Percentiles rank a stretch among this genome's conserved stretches.
phyloP scores from a whole-genome alignment of 2,113 vertebrate genomes.

The Psephotus haematonotus region DNA sequence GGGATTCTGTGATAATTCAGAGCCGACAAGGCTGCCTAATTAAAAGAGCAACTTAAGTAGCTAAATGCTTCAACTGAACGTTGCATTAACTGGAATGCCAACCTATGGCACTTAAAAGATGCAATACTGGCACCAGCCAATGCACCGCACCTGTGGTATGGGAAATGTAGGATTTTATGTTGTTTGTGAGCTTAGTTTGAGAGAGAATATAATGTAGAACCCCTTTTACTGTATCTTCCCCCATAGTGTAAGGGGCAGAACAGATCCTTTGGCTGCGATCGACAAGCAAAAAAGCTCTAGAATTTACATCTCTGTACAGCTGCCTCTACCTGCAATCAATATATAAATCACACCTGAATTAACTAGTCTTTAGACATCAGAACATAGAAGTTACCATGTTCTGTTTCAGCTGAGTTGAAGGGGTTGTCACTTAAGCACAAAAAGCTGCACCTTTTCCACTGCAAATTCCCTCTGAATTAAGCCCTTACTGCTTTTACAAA shows the following conservation, averaged over 20 bases:
- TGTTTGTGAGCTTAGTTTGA: background rate
- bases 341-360: background rate
- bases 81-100: background rate
- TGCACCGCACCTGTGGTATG: rapidly evolving
- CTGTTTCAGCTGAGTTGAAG: background rate
- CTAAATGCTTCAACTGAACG: background rate
- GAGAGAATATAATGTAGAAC: background rate
- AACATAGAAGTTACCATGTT: background rate
- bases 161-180: background rate
- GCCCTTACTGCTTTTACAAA: background rate
- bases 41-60: background rate
- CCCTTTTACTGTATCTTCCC: background rate
- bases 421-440: background rate
- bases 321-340: background rate
- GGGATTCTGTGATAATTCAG: background rate
- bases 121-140: too few relatives aligned
- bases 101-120: rapidly evolving
- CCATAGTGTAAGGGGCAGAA: background rate
- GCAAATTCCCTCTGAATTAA: background rate
- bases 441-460: background rate
- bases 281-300: background rate
- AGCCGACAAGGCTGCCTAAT: background rate
- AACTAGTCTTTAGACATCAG: too few relatives aligned
- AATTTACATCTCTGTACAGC: background rate
- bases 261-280: background rate